These are phyloP conservation scores for Sminthurides aquaticus DNA, from an alignment of 2,888 invertebrate genomes.

Conservation along the genomic window DNA sequence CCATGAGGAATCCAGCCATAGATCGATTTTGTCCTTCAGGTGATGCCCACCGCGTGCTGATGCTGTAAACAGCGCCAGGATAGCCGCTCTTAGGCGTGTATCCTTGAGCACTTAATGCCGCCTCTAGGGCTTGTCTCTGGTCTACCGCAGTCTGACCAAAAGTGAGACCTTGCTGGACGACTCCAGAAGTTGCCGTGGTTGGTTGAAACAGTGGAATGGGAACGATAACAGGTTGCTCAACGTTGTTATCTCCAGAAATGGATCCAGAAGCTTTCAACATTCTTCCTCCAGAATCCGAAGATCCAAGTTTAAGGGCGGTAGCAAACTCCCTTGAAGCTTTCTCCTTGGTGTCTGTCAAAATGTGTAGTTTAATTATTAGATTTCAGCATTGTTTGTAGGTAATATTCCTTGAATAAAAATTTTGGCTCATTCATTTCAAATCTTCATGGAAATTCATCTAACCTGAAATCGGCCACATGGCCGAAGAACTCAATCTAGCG, in stretches of 20 bases:
- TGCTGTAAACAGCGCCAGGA: not conserved
- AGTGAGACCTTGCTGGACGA: not conserved
- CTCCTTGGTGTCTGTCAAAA: not conserved
- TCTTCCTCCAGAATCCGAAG: too few relatives aligned
- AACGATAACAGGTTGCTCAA: not conserved
- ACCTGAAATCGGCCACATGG: not conserved
- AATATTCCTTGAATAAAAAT: too few relatives aligned
- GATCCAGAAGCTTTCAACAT: not conserved
- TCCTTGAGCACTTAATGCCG: not conserved
- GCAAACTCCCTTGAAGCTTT: not conserved
- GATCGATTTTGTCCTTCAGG: constrained; percentile 57
- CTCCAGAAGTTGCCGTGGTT: not conserved
- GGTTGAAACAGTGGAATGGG: not conserved
- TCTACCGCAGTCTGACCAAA: not conserved
- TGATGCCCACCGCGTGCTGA: constrained; percentile 51
- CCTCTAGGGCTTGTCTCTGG: not conserved
- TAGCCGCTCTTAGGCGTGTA: not conserved
- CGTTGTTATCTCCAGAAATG: too few relatives aligned
- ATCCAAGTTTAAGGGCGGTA: not conserved
- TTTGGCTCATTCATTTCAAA: too few relatives aligned
- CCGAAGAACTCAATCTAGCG: not conserved
- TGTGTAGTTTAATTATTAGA: too few relatives aligned
- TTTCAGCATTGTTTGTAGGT: too few relatives aligned
- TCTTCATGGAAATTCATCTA: too few relatives aligned
- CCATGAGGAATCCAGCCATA: constrained; percentile 57